phyloP scores from a whole-genome alignment of 2,113 vertebrate species.

The Crocuta crocuta region DNA sequence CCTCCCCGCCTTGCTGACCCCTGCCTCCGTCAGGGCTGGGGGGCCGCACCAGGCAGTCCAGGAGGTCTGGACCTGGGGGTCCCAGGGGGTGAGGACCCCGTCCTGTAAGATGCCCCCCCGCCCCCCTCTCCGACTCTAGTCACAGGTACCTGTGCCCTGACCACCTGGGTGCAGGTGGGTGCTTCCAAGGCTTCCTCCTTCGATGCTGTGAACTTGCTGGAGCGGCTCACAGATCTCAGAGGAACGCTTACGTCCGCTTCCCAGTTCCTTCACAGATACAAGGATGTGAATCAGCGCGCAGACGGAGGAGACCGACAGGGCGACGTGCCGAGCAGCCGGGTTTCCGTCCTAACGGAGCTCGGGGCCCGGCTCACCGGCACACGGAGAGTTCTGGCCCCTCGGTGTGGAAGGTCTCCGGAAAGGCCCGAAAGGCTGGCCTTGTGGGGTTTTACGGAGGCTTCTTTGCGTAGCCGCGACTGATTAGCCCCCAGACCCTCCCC shows the following conservation, averaged over 20 bases:
- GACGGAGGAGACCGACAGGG: too few species aligned
- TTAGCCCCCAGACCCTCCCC: not conserved
- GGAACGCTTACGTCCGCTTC: not conserved
- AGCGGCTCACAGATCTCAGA: not conserved
- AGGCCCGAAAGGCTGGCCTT: too few species aligned
- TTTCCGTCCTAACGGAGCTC: too few species aligned
- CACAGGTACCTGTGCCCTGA: not conserved
- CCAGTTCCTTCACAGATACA: too few species aligned
- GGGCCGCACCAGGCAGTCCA: not conserved
- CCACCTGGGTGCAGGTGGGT: not conserved
- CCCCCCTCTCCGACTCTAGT: not conserved
- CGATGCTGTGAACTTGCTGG: not conserved
- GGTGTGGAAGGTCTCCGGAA: too few species aligned
- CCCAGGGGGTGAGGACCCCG: fast-evolving
- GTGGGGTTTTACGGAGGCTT: too few species aligned
- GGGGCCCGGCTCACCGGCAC: too few species aligned
- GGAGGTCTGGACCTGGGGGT: not conserved
- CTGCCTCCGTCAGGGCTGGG: not conserved
- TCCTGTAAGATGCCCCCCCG: fast-evolving
- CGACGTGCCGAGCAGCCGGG: too few species aligned
- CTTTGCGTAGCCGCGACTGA: too few species aligned
- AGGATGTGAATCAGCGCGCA: too few species aligned
- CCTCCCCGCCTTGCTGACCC: not conserved
- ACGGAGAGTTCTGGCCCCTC: too few species aligned
- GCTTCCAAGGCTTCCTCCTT: not conserved